Conservation (phyloP, 2,797 vertebrate genomes). For the Macroramphosus scolopax region DNA sequence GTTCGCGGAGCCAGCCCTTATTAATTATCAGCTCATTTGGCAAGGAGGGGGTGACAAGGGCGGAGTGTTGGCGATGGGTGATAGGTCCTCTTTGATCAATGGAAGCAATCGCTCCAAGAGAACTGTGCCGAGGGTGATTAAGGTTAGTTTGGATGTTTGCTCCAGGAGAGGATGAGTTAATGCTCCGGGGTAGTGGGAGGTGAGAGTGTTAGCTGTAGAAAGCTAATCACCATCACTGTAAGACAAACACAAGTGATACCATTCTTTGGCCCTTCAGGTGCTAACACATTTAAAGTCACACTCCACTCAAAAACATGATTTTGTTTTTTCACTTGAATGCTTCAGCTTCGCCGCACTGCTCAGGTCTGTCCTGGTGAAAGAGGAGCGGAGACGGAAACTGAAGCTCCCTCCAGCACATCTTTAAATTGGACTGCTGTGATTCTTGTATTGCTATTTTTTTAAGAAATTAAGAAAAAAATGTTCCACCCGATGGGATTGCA, state of each 20-base stretch:
- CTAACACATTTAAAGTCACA: too few species aligned
- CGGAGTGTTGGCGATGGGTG: conserved; percentile 39
- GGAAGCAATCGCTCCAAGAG: conserved; percentile 48
- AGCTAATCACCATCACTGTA: conserved; percentile 19
- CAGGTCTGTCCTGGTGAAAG: too few species aligned
- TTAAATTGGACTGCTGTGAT: too few species aligned
- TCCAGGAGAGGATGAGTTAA: conserved; percentile 17
- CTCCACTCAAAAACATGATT: too few species aligned
- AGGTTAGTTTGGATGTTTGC: conserved; percentile 56
- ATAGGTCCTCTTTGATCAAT: conserved; percentile 69
- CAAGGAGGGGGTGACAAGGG: conserved; percentile 39
- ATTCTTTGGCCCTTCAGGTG: too few species aligned
- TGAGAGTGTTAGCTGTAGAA: conserved; percentile 17
- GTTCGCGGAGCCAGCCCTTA: conserved; percentile 78
- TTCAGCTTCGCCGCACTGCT: too few species aligned
- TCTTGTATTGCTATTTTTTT: too few species aligned
- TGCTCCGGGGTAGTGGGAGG: conserved; percentile 22
- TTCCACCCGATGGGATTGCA: too few species aligned
- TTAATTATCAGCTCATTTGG: conserved; percentile 83
- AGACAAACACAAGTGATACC: background rate
- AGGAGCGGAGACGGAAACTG: too few species aligned
- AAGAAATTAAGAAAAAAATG: too few species aligned
- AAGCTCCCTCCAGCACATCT: too few species aligned
- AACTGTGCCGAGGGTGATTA: conserved; percentile 64
- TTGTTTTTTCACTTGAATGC: too few species aligned